Evolutionary conservation across 2,888 invertebrate species (phyloP).

Genomic region (Dendrolimus houi): DNA sequence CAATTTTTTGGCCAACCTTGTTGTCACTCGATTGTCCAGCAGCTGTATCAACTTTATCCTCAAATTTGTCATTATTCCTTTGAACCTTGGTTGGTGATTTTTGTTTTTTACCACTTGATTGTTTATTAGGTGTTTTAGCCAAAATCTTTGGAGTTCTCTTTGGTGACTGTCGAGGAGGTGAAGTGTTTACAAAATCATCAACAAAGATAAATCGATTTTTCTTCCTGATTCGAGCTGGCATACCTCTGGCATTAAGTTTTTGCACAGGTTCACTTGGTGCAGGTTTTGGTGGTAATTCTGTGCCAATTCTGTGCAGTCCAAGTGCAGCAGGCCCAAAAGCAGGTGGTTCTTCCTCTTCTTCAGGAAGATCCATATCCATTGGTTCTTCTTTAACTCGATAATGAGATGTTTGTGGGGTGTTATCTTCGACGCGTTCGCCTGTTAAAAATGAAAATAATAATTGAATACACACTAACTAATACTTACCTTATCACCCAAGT

Average conservation of each 20-base stretch:
- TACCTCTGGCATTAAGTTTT: constrained; percentile 89
- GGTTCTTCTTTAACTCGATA: constrained; percentile 74
- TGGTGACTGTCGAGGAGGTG: constrained; percentile 84
- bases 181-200: constrained; percentile 88
- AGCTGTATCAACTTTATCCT: constrained; percentile 56
- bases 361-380: constrained; percentile 79
- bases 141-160: constrained; percentile 80
- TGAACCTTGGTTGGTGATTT: constrained; percentile 74
- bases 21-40: constrained; percentile 82
- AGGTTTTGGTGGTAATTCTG: constrained; percentile 82
- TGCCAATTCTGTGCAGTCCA: constrained; percentile 88
- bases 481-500: neutral
- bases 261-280: constrained; percentile 86
- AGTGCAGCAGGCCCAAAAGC: constrained; percentile 87
- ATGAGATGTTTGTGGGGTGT: constrained; percentile 37
- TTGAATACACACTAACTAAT: neutral
- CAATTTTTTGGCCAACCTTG: constrained; percentile 92
- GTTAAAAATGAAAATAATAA: constrained; percentile 23
- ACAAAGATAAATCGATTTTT: constrained; percentile 93
- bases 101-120: constrained; percentile 60
- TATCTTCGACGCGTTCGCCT: constrained; percentile 49
- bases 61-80: constrained; percentile 52
- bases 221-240: constrained; percentile 93
- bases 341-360: constrained; percentile 81
- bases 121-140: constrained; percentile 58